Base-by-base conservation (phyloP, 2,888 invertebrate species). In the Eristalis tenax region DNA sequence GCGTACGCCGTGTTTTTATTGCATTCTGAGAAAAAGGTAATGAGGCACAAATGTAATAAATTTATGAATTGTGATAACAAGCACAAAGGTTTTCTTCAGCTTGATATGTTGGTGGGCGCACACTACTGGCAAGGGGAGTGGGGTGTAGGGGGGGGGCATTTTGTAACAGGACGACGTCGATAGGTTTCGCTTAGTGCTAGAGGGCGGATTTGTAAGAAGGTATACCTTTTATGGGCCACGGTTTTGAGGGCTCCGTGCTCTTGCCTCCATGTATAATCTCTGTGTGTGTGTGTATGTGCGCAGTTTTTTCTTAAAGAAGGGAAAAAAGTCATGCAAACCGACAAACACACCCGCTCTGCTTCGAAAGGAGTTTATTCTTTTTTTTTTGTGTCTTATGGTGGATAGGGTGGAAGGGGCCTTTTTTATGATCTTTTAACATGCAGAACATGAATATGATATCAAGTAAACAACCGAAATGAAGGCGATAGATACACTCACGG, bases 21-120 rank as follows among this genome's bases (percentile, higher is more conserved):
- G 87, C 79, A 83, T 76, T 83, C 73, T 87, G 61, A 75, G 76
- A 80, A 77, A 82, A 89, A 84, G 70, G 89, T 88, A 88, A 89
- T 88, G 89, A 89, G 82, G 89, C 89, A 80, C 73, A 87, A 88
- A 88, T 79, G 88, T 87, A 80, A 86, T 86, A 89, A 89, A 89
- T 89, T 89, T 89, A 89, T 88, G 84, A 89, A 88, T 83, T 88
- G 87, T 78, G 80, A 82, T 84, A 83, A 88, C 84, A 81, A 88
- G 77, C 71, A 71, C 71, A 79, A 79, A 68, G 75, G 61, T 75
- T 74, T 69, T 61, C 32, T 32, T 35, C 32, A 50, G 10, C 50
- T 28, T n/a, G 32, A 11, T 66, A 22, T n/a, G 15, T 15, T 15
- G 32, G 15, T 64, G 75, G 50, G 15, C 22, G 38, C 57, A 57